Base-by-base conservation (phyloP, 2,113 vertebrate genomes). In the Zingel zingel region DNA sequence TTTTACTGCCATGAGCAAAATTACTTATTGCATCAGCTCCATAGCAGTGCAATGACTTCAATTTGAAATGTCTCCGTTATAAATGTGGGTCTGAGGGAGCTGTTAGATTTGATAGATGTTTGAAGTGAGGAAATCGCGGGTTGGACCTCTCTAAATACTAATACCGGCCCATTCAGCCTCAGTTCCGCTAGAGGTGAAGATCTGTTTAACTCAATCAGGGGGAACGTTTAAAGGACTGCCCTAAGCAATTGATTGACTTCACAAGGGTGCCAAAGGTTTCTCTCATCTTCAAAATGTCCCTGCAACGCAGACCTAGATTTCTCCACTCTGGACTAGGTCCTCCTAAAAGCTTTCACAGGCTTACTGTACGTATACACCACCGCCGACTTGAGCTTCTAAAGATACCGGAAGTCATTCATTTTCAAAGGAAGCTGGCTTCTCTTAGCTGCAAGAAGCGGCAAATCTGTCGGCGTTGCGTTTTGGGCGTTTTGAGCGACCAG, bases 231-330 rank as follows among this genome's bases (percentile, higher is more conserved):
- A 92, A 88, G 79, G 63, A 77, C 30, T 66, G 72, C 83, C 64
- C 30, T 79, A 45, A 82, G 77, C 82, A 70, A 63, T 53, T 71
- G 69, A 56, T 50, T 51, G 78, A 64, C 79, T 79, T 85, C 66
- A 74, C 58, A 76, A 48, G 39, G 69, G 19, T 65, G 65, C 74
- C 63, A 59, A 61, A 78, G 67, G 36, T 54, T 79, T 73, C 74
- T 89, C 66, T 90, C 70, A 82, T 91, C 86, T 83, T 88, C 82
- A 88, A 85, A 82, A 82, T 86, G 67, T 71, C 62, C 69, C 74
- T 23, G 69, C 70, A 73, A 53, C 3, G 33, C 77, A 66, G 68
- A 85, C 78, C 47, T n/a, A 58, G 66, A 83, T 82, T 50, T 87
- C 36, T 50, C 65, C 68, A 86, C 76, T 73, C 58, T 80, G 69